Conservation (phyloP, 2,888 invertebrate genomes). For the Nymphalis polychloros region DNA sequence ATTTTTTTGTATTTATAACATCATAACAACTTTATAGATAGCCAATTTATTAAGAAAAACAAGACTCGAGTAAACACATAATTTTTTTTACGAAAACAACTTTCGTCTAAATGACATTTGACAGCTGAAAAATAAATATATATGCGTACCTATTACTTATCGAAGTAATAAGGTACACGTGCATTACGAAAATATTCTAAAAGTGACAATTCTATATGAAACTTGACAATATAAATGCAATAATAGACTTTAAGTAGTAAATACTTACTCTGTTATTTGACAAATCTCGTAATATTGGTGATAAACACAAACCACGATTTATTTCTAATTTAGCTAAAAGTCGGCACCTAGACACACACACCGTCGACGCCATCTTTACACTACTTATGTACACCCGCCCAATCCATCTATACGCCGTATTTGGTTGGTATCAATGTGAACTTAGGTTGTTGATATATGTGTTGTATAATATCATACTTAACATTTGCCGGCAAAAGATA, state of each 20-base stretch:
- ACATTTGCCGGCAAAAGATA: constrained; percentile 7
- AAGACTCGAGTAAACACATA: background rate
- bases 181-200: constrained; percentile 55
- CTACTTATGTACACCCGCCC: constrained; percentile 55
- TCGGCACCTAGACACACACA: constrained; percentile 83
- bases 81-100: constrained; percentile 34
- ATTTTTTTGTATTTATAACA: background rate
- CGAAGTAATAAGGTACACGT: constrained; percentile 58
- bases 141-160: constrained; percentile 45
- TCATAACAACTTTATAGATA: background rate
- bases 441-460: constrained; percentile 14
- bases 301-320: constrained; percentile 81
- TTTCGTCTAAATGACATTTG: constrained; percentile 65
- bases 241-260: constrained; percentile 43
- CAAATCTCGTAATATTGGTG: constrained; percentile 76
- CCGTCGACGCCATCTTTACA: constrained; percentile 84
- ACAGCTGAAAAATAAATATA: constrained; percentile 59
- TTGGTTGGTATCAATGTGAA: constrained; percentile 36
- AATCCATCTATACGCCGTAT: constrained; percentile 32
- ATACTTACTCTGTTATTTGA: constrained; percentile 76
- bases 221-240: constrained; percentile 45
- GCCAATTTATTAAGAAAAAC: background rate
- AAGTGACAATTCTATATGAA: constrained; percentile 64
- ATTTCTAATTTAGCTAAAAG: constrained; percentile 83
- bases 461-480: background rate